These are phyloP conservation scores for Geococcyx californianus DNA, from an alignment of 2,113 vertebrate species.

Conservation along the genomic window DNA sequence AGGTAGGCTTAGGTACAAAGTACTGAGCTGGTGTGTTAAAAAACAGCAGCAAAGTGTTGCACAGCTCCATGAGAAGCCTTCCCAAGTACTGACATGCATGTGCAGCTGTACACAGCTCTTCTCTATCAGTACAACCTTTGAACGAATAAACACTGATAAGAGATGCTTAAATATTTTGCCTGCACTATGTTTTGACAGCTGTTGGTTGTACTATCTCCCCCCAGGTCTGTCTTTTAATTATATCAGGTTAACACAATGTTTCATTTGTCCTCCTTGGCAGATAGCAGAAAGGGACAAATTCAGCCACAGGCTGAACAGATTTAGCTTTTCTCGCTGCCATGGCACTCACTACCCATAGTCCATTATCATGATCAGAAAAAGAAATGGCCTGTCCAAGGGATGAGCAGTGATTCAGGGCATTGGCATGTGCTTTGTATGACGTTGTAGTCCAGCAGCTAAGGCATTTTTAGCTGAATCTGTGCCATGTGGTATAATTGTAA, in stretches of 20 bases:
- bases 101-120: background rate
- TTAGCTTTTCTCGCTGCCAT: background rate
- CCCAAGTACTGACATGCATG: background rate
- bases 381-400: background rate
- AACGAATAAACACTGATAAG: slow-evolving; percentile 63
- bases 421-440: background rate
- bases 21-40: background rate
- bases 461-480: background rate
- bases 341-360: background rate
- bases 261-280: slow-evolving; percentile 32
- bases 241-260: slow-evolving; percentile 39
- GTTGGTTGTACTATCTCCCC: background rate
- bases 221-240: slow-evolving; percentile 56
- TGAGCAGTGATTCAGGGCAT: background rate
- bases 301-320: background rate
- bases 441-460: background rate
- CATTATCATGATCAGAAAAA: background rate
- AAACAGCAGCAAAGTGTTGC: background rate
- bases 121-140: background rate
- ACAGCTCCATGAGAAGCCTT: background rate
- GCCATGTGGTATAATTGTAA: background rate
- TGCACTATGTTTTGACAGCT: slow-evolving; percentile 58
- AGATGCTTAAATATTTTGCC: background rate
- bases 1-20: background rate
- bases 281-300: slow-evolving; percentile 19